A percentile compares a stretch with the other conserved stretches of the same genome.
Evolutionary conservation across 35 echinoderm and acorn worm genomes (phyloP).

Genomic region (Ptychodera flava): DNA sequence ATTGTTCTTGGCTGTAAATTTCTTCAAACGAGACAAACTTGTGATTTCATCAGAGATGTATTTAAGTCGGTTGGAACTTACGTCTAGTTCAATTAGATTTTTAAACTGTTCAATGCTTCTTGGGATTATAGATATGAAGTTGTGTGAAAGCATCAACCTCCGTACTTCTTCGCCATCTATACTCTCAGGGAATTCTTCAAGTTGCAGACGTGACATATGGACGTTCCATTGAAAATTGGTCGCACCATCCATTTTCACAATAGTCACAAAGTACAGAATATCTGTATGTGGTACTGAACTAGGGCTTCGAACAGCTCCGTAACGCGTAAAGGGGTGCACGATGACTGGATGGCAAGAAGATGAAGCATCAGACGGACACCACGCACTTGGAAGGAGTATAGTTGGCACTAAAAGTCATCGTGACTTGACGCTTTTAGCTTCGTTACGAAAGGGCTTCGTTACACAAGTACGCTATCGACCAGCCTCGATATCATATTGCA

Average conservation of each 20-base stretch:
- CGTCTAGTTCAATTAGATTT: constrained; percentile 60
- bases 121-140: constrained; percentile 63
- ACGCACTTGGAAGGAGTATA: too few species aligned
- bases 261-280: too few species aligned
- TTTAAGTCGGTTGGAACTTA: constrained; percentile 67
- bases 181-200: constrained; percentile 61
- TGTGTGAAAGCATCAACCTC: constrained; percentile 57
- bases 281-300: too few species aligned
- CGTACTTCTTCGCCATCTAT: constrained; percentile 33
- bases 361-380: too few species aligned
- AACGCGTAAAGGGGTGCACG: too few species aligned
- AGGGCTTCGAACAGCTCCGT: too few species aligned
- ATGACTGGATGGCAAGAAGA: too few species aligned
- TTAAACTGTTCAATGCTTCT: constrained; percentile 30
- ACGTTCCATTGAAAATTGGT: neutral
- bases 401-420: too few species aligned
- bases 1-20: constrained; percentile 79
- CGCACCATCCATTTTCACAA: neutral
- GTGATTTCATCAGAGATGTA: constrained; percentile 66
- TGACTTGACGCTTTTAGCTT: too few species aligned
- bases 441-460: too few species aligned
- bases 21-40: constrained; percentile 33
- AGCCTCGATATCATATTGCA: too few species aligned
- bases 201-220: constrained; percentile 39
- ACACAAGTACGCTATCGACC: too few species aligned